Conservation (phyloP, 2,113 vertebrate species). For the Neopipo cinnamomea region DNA sequence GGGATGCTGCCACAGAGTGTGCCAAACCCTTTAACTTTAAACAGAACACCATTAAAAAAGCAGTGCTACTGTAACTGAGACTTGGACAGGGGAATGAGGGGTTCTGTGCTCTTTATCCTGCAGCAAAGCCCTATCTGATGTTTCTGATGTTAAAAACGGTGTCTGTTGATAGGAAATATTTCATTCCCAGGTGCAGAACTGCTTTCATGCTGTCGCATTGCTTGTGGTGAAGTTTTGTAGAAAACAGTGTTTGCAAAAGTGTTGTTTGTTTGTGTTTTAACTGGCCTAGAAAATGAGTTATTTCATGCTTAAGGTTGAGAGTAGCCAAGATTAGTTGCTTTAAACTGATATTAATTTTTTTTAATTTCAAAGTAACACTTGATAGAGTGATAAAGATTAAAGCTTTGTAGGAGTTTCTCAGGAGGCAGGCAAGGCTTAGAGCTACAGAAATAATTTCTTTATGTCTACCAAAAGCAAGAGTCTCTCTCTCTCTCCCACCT, state of each 20-base stretch:
- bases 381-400: not conserved
- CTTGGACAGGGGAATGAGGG: not conserved
- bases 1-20: not conserved
- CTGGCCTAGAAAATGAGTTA: not conserved
- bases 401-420: not conserved
- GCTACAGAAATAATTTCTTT: not conserved
- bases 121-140: not conserved
- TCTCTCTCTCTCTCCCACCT: not conserved
- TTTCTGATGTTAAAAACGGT: not conserved
- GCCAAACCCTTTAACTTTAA: not conserved
- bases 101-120: not conserved
- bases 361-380: not conserved
- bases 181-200: not conserved
- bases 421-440: not conserved
- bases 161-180: not conserved
- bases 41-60: not conserved
- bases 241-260: not conserved
- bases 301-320: conserved; percentile 1
- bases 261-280: not conserved
- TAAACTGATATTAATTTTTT: not conserved
- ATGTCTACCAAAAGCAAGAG: not conserved
- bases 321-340: not conserved
- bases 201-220: not conserved
- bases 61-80: not conserved
- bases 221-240: conserved; percentile 10